Evolutionary conservation across 2,888 invertebrate species (phyloP).

Genomic region (Tineola bisselliella): DNA sequence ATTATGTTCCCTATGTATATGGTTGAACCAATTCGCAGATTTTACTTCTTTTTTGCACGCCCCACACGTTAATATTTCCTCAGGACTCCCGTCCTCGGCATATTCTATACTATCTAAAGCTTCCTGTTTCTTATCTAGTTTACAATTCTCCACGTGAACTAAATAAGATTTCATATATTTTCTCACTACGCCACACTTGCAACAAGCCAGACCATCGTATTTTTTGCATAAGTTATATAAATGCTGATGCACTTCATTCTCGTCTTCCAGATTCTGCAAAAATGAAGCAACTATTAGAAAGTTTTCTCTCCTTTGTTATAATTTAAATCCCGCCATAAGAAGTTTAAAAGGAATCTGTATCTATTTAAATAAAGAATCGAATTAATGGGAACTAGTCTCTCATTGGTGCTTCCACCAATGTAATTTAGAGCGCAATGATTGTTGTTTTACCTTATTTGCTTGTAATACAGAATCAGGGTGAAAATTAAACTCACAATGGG

Average conservation of each 20-base stretch:
- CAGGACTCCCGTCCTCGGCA: background rate
- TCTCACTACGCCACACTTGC: slow-evolving; percentile 27
- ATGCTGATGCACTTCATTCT: slow-evolving; percentile 18
- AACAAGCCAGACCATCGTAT: slow-evolving; percentile 24
- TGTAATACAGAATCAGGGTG: no score
- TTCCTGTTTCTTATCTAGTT: background rate
- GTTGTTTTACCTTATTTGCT: no score
- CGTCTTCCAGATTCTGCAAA: slow-evolving; percentile 29
- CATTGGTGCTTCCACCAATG: no score
- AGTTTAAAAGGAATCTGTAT: no score
- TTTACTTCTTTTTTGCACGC: slow-evolving; percentile 20
- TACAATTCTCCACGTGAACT: slow-evolving; percentile 17
- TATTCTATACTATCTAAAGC: no score
- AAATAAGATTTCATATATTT: slow-evolving; percentile 17
- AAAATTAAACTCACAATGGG: slow-evolving; percentile 64
- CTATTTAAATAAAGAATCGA: no score
- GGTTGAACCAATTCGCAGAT: slow-evolving; percentile 28
- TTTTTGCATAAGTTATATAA: slow-evolving; percentile 24
- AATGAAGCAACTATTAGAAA: no score
- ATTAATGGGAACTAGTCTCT: no score
- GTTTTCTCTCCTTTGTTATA: no score
- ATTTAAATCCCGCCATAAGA: no score
- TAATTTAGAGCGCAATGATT: no score
- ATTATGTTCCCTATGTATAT: slow-evolving; percentile 30
- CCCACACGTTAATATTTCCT: background rate